phyloP scores from a whole-genome alignment of 1,140 invertebrate genomes.

The Drosophila fuyamai region DNA sequence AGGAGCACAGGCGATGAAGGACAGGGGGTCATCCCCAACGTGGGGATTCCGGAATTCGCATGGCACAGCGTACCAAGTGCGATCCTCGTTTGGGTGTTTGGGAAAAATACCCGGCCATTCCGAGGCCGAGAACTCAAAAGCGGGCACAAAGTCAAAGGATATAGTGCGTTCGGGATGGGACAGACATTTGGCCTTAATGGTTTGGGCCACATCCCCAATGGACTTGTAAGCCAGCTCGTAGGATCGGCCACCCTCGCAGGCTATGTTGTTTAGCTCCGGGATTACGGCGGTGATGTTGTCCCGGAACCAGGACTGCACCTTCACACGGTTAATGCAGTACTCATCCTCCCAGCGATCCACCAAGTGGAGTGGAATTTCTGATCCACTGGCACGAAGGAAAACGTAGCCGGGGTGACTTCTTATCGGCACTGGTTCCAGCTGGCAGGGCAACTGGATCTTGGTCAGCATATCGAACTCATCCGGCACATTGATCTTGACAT shows the following conservation, averaged over 20 bases:
- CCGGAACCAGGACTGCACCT: conserved; percentile 49
- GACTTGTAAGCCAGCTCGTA: conserved; percentile 35
- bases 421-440: conserved; percentile 5
- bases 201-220: conserved; percentile 49
- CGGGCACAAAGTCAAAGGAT: conserved; percentile 62
- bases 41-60: conserved; percentile 1
- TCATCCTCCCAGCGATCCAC: not conserved
- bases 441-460: conserved; percentile 11
- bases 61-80: conserved; percentile 52
- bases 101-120: conserved; percentile 25
- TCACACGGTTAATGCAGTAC: conserved; percentile 31
- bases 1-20: conserved; percentile 53
- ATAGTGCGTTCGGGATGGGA: conserved; percentile 20
- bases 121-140: conserved; percentile 34
- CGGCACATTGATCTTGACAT: conserved; percentile 29
- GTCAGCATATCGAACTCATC: conserved; percentile 61
- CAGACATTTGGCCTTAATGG: conserved; percentile 32
- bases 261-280: conserved; percentile 21
- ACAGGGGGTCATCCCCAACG: conserved; percentile 18
- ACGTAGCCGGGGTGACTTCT: conserved; percentile 14
- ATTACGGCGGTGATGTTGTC: conserved; percentile 36
- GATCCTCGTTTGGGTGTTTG: not conserved
- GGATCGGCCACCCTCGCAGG: not conserved
- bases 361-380: conserved; percentile 1
- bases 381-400: not conserved